Evolutionary conservation across 2,113 vertebrate genomes (phyloP), one percentile per base, ranked within the genome.

Genomic region (Nothobranchius kuhntae): DNA sequence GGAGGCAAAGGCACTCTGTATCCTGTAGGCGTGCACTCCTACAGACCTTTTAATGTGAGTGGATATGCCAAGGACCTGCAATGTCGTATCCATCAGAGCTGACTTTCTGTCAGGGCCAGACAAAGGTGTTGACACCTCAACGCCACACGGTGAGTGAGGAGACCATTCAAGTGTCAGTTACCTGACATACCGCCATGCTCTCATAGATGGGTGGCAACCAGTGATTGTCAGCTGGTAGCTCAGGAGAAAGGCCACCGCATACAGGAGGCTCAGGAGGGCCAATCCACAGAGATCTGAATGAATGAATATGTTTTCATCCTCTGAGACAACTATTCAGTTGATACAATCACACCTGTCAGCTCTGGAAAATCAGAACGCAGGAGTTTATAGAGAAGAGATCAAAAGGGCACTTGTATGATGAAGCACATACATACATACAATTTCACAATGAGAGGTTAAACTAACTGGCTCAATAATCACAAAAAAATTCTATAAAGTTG

Each of bases 51-150:
- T 78, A 77, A 62, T 83, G 75, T 73, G 73, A 76, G 75, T 65
- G 81, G 89, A 88, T 88, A 91, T 83, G 75, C 86, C 83, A 87
- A 88, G 82, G 89, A 86, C 85, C 81, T 84, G 83, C 84, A 75
- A 81, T 91, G 90, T 91, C 89, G 91, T 86, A 92, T 92, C 92
- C 88, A 85, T 92, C 91, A 92, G 78, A 83, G 86, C 80, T 55
- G 83, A 85, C 90, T 91, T 87, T 76, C 85, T 91, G 91, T 92
- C 92, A 92, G 57, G 64, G 68, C 78, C 83, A 88, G 83, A 93
- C 92, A 93, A 93, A 92, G 86, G 87, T 89, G 87, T 83, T 87
- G 91, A 93, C 91, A 90, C 87, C 64, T 82, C 52, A 85, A 90
- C 81, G 73, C 72, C 77, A 77, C 77, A 67, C 67, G 40, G 74